Conservation (phyloP, 1,140 invertebrate genomes). For the Brachionus sp. region DNA sequence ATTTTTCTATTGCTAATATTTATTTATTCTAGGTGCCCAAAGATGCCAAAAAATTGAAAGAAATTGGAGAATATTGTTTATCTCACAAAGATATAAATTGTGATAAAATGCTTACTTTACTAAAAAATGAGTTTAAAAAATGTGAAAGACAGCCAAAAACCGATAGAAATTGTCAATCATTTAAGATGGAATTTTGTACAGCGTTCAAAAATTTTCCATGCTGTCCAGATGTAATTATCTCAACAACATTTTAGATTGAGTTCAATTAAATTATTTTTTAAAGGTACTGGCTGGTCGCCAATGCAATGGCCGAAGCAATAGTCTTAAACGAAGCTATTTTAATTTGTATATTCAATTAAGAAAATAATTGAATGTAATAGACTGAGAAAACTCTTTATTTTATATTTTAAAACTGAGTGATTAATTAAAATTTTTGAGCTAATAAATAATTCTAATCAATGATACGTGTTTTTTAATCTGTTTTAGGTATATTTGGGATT, state of each 20-base stretch:
- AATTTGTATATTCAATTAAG: not conserved
- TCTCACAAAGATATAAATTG: not conserved
- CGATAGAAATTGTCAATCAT: conserved; percentile 11
- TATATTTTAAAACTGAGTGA: not conserved
- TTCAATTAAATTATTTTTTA: not conserved
- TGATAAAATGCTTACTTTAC: conserved; percentile 13
- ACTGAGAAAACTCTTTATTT: not conserved
- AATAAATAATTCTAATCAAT: too few relatives aligned
- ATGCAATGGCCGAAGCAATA: conserved; percentile 31
- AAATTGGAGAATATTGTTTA: conserved; percentile 44
- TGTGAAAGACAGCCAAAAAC: conserved; percentile 24
- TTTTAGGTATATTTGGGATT: too few relatives aligned
- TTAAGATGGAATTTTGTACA: conserved; percentile 35
- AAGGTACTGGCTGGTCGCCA: conserved; percentile 36
- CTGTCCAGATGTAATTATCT: conserved; percentile 30
- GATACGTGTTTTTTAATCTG: too few relatives aligned
- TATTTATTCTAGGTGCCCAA: conserved; percentile 4
- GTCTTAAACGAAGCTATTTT: not conserved
- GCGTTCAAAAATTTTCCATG: conserved; percentile 38
- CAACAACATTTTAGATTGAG: not conserved
- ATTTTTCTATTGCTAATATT: not conserved
- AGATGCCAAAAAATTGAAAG: conserved; percentile 11
- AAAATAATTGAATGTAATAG: not conserved
- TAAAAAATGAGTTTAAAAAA: conserved; percentile 23
- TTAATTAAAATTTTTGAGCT: not conserved